phyloP scores from a whole-genome alignment of 2,888 invertebrate species.

The Lutraria lutraria region DNA sequence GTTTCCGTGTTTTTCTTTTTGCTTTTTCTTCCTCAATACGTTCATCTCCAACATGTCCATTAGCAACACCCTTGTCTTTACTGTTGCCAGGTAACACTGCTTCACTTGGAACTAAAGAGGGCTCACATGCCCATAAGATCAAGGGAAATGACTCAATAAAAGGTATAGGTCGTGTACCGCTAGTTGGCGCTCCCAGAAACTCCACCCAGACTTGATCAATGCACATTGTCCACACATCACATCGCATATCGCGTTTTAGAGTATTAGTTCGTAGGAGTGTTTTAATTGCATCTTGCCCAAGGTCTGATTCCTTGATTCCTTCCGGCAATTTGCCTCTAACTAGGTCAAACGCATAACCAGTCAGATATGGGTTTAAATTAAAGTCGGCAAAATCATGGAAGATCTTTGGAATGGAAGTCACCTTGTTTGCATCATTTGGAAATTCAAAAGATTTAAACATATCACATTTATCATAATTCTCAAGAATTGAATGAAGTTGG shows the following conservation, averaged over 20 bases:
- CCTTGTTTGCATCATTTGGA: constrained; percentile 76
- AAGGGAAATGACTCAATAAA: constrained; percentile 91
- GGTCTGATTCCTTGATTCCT: constrained; percentile 51
- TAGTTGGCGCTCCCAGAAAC: constrained; percentile 94
- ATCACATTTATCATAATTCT: constrained; percentile 92
- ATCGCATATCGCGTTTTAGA: constrained; percentile 87
- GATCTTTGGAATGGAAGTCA: constrained; percentile 75
- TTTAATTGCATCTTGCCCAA: constrained; percentile 58
- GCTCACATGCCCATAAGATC: constrained; percentile 90
- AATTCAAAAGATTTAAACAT: constrained; percentile 88
- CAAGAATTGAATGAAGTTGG: constrained; percentile 93
- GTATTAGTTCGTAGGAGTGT: constrained; percentile 76
- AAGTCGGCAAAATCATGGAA: constrained; percentile 76
- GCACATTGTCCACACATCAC: constrained; percentile 94
- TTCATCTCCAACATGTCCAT: neutral
- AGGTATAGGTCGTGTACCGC: constrained; percentile 85
- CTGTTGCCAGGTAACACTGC: constrained; percentile 42
- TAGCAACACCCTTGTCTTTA: neutral
- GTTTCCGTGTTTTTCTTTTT: constrained; percentile 59
- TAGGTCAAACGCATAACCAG: constrained; percentile 74
- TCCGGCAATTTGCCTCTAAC: constrained; percentile 59
- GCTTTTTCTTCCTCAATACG: constrained; percentile 13
- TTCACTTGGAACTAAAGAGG: constrained; percentile 43
- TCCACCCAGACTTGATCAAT: constrained; percentile 97
- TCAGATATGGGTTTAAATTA: constrained; percentile 80